Base-by-base conservation (phyloP, 2,113 vertebrate species). In the Barnardius zonarius region DNA sequence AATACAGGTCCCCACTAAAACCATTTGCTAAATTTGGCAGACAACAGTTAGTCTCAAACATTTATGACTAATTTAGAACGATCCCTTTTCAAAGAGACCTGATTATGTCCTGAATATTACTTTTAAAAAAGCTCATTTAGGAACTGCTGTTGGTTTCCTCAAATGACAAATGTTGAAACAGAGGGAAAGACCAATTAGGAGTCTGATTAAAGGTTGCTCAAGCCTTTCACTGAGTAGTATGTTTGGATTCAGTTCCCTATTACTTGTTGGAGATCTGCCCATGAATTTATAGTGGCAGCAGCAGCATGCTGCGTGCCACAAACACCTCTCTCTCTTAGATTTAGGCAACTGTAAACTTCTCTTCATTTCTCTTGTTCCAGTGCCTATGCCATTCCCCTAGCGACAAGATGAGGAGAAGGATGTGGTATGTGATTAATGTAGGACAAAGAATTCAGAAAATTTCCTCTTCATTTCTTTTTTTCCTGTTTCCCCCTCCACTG, bases 201-300 rank as follows among this genome's bases (percentile, higher is more conserved):
- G 44, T 76, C 91, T 89, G 94, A 97, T 94, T 95, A 94, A 96
- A 95, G 83, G 95, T 78, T 96, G 90, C 69, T 93, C 64, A 88
- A 91, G 88, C 81, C 83, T 88, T 96, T 94, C 83, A 92, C 83
- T 57, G 88, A 86, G 51, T 75, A 48, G 61, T 44, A n/a, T 31
- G 72, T 92, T 91, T 85, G 86, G 70, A 92, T 92, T 94, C 49
- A 6, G 74, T 83, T 93, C 81, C 77, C 70, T 76, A 23, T 93
- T 93, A 86, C 88, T 95, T 81, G 54, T 44, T 91, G 95, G 92
- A 93, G 94, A 84, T 62, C 66, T 92, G 90, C 91, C 96, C 59
- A 5, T 84, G 74, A 73, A 82, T 95, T 95, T 89, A 82, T 72
- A 73, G 91, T 41, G 62, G 77, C 77, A 95, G 67, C 92, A 95